A percentile compares a stretch with the other conserved stretches of the same genome.
Evolutionary conservation across 2,113 vertebrate genomes (phyloP).

Genomic region (Eolophus roseicapilla): DNA sequence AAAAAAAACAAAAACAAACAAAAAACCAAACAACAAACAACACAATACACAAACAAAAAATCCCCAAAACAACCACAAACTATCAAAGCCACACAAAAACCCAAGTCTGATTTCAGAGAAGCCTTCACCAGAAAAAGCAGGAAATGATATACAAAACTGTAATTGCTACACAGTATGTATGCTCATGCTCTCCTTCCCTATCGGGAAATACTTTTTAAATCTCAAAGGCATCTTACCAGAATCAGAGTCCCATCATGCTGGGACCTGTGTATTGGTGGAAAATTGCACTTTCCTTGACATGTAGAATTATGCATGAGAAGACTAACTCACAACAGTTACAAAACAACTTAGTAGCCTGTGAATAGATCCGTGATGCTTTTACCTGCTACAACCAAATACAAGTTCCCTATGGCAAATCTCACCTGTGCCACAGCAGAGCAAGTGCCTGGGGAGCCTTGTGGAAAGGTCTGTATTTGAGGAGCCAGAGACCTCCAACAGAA

Average conservation of each 20-base stretch:
- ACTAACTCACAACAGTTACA: background rate
- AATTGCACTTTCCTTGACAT: background rate
- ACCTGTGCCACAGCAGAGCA: background rate
- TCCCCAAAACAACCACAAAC: background rate
- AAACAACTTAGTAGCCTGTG: background rate
- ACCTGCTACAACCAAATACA: background rate
- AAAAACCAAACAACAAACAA: background rate
- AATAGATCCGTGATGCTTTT: accelerated
- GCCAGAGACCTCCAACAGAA: background rate
- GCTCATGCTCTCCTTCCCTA: background rate
- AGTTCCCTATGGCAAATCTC: background rate
- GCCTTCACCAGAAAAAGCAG: background rate
- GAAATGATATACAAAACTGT: background rate
- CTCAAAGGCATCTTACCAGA: background rate
- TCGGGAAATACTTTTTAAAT: background rate
- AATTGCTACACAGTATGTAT: background rate
- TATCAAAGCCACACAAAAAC: too few species aligned
- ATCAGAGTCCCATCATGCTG: background rate
- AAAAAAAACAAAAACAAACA: background rate
- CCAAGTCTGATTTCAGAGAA: background rate
- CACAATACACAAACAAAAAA: accelerated
- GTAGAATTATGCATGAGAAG: background rate
- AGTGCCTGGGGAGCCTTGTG: background rate
- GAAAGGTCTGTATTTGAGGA: background rate
- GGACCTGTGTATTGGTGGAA: background rate